Base-by-base conservation (phyloP, 2,797 vertebrate species). In the Steatocranus sp. region DNA sequence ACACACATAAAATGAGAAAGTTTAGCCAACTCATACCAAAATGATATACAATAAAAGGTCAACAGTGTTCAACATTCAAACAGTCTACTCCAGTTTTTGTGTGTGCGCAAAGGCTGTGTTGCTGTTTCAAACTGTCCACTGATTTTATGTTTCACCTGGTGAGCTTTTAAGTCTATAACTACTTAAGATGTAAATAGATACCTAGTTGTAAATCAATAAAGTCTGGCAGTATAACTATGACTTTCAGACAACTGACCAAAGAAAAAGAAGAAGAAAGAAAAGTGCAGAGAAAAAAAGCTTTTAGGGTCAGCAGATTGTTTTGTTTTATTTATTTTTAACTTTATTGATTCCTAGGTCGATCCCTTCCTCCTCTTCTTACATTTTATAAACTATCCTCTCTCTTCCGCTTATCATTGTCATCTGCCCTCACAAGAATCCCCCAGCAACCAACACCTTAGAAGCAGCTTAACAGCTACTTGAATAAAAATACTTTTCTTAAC, bases 1-100 rank as follows among this genome's bases (percentile, higher is more conserved):
- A 90, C 18, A 88, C 66, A 89, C 23, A 81, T 1, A 86, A 6
- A 89, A 10, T 88, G 7, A 86, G 9, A 80, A 56, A 79, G 36
- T 73, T 73, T 48, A n/a, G 68, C 23, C 68, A 73, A 48, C 38
- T 73, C 25, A 30, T 41, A 48, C 25, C 68, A 48, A 46, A 73
- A 48, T 3, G 25, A 73, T 73, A 30, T n/a, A 48, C 17, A 73
- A 73, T 2, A n/a, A 63, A 18, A n/a, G 32, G n/a, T 58, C 38
- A 53, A 75, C 23, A 12, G 49, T 41, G 61, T 20, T 0, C 49
- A 20, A 54, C 32, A 80, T 83, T 27, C 27, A 20, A 74, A 76
- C 30, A 77, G 18, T 12, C 20, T 12, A n/a, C 32, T 36, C 11
- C 32, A 20, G 2, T 20, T 34, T 34, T 8, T n/a, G 56, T 20